Conservation (phyloP, 2,113 vertebrate species). For the Paratilapia polleni region DNA sequence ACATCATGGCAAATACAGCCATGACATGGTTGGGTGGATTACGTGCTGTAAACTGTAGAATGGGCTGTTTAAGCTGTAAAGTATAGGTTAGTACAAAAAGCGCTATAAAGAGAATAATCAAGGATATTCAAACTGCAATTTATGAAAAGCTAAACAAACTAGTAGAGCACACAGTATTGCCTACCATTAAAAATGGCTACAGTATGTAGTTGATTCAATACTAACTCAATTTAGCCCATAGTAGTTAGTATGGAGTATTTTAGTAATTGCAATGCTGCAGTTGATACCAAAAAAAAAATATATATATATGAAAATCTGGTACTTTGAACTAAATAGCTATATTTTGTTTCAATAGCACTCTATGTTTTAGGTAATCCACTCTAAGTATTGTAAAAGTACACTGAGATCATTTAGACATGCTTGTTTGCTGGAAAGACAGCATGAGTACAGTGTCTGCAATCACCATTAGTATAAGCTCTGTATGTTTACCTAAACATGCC, state of each 20-base stretch:
- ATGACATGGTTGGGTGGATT: background rate
- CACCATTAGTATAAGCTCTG: background rate
- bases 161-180: background rate
- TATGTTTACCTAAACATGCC: background rate
- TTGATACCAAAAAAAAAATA: background rate
- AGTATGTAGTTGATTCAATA: conserved; percentile 1
- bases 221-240: background rate
- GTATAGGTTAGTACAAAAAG: conserved; percentile 66
- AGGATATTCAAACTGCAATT: conserved; percentile 5
- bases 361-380: background rate
- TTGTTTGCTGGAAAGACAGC: background rate
- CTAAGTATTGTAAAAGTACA: background rate
- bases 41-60: conserved; percentile 6
- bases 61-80: conserved; percentile 23
- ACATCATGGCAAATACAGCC: background rate
- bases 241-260: conserved; percentile 2
- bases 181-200: background rate
- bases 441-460: background rate
- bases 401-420: background rate
- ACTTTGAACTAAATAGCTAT: background rate
- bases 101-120: conserved; percentile 32
- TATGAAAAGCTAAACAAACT: conserved; percentile 11
- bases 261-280: background rate
- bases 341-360: background rate
- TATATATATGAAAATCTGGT: background rate